Conservation (phyloP, 2,797 vertebrate genomes). For the Rhadinocentrus ornatus region DNA sequence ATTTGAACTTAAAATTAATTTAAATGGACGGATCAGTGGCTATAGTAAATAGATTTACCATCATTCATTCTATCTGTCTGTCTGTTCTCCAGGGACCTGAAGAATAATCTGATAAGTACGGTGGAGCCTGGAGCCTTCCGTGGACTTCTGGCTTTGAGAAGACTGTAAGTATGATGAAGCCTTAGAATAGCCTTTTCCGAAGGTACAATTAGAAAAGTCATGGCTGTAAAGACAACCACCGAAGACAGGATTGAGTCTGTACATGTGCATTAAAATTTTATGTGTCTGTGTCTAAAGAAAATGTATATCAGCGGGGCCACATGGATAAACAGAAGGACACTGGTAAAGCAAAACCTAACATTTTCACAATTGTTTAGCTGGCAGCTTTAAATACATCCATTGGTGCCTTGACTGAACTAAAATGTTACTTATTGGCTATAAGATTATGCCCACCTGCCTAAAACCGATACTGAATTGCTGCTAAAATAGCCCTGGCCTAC, state of each 20-base stretch:
- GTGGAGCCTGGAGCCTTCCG: constrained; percentile 92
- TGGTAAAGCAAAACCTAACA: no score
- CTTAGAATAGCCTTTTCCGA: constrained; percentile 50
- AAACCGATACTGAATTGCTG: not conserved
- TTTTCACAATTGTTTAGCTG: not conserved
- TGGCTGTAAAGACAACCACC: constrained; percentile 36
- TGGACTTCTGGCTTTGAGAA: constrained; percentile 89
- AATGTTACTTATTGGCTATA: not conserved
- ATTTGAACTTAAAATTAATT: constrained; percentile 14
- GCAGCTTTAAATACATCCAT: not conserved
- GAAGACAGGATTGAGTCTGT: constrained; percentile 10
- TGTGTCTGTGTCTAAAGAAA: not conserved
- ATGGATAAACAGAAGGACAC: not conserved
- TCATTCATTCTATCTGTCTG: constrained; percentile 47
- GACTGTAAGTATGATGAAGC: constrained; percentile 88
- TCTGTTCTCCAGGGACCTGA: constrained; percentile 88
- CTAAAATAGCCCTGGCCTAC: not conserved
- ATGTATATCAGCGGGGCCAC: not conserved
- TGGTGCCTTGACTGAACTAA: not conserved
- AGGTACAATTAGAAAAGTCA: not conserved
- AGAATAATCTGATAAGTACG: constrained; percentile 94
- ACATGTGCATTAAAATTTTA: not conserved
- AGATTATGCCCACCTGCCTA: not conserved
- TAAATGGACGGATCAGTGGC: constrained; percentile 9
- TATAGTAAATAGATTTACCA: not conserved